Evolutionary conservation across 2,888 invertebrate genomes (phyloP), one percentile per base, ranked within the genome.

Genomic region (Bombylius major): DNA sequence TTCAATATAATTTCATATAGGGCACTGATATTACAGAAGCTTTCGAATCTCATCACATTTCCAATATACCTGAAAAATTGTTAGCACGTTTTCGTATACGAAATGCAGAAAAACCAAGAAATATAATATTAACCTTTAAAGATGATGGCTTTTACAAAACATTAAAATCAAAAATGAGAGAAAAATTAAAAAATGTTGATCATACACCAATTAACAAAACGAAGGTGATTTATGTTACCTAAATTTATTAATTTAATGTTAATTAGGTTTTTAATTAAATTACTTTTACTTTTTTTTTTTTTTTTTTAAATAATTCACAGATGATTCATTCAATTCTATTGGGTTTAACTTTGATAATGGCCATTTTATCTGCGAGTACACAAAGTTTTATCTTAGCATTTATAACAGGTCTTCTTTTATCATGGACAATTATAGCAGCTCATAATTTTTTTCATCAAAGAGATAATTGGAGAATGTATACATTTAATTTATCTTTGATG

Each of bases 21-120:
- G 89, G 87, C 0, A 85, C 83, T 2, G 89, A 90, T 64, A 86
- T 89, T 57, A 89, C 89, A 0, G 89, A 89, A 74, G 81, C 83
- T 7, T 89, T 88, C 65, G 86, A 88, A 76, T 71, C 78, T 0
- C 85, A 88, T 69, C 89, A 90, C 68, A 65, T 88, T 47, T 77
- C 79, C 6, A 71, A 73, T 3, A 71, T 73, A 2, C 80, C 84
- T 0, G 78, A 80, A 63, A 77, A 77, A 61, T 65, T 85, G 55
- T 70, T 89, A 6, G 73, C 76, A 12, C 85, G 84, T 64, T 89
- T 79, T 66, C 84, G 79, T 67, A 77, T 86, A 0, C 76, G 80
- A 33, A 78, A 84, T 51, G 86, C 87, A 0, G 75, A 68, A 49
- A 74, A 76, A 4, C 79, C 82, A 1, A 76, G 89, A 64, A 83